Base-by-base conservation (phyloP, 2,888 invertebrate species). In the Acholoe squamosa region DNA sequence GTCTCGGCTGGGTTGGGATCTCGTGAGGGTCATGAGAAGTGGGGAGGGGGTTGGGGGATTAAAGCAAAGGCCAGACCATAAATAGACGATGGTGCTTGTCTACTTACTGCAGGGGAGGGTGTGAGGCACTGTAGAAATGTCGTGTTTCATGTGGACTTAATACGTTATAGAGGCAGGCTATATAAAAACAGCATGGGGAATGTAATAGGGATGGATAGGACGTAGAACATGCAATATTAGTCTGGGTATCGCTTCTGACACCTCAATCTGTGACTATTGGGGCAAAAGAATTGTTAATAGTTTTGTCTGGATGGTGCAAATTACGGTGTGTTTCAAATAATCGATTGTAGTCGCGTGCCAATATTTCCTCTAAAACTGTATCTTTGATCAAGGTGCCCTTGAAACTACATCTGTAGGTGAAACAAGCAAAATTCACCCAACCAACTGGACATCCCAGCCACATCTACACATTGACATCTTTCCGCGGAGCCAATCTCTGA, bases 31-130 rank as follows among this genome's bases (percentile, higher is more conserved):
- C 80, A 80, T 22, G 80, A 19, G 80, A 34, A 34, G 16, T 12
- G 33, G 16, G 43, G 0, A 28, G 71, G 19, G 1, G 19, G n/a
- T 16, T 31, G 77, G 77, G 80, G 80, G 80, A 80, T 80, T 80
- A 80, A 80, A 43, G 80, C 7, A 7, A 28, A 80, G 80, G 80
- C 80, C 80, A 80, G 22, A 25, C 28, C 28, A 76, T 61, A 61
- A n/a, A 61, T 61, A 61, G 19, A n/a, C 34, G 16, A 43, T 34
- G 80, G 31, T 71, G 12, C 71, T 71, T 71, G 71, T 25, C 71
- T 14, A 61, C n/a, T 61, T 61, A n/a, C 19, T 0, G 61, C 61
- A n/a, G 19, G 61, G 14, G 61, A 61, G n/a, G 61, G 61, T 3
- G 61, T 14, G 61, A n/a, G 61, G n/a, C 5, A 19, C 22, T 61